phyloP scores from a whole-genome alignment of 2,113 vertebrate species.

The Aegypius monachus region DNA sequence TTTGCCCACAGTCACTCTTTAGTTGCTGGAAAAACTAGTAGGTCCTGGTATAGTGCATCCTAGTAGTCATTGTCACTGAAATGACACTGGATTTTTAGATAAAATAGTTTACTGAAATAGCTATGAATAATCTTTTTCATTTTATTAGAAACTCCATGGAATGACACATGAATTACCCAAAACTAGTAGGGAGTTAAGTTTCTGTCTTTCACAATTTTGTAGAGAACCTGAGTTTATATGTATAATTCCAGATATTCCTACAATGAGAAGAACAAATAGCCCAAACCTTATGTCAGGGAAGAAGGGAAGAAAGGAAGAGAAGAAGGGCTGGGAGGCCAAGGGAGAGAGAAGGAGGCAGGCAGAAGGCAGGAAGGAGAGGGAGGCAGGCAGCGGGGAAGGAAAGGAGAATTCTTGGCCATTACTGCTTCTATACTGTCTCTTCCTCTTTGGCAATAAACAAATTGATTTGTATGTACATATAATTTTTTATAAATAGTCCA shows the following conservation, averaged over 20 bases:
- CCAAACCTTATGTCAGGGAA: not conserved
- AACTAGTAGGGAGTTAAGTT: not conserved
- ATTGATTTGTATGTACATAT: not conserved
- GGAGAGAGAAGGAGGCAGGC: not conserved
- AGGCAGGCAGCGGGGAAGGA: not conserved
- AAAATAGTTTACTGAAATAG: not conserved
- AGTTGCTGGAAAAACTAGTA: not conserved
- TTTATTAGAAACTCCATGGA: not conserved
- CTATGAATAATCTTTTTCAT: not conserved
- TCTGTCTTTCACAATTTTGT: not conserved
- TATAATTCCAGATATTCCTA: not conserved
- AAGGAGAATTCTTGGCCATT: not conserved
- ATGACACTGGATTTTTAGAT: not conserved
- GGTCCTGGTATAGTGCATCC: not conserved
- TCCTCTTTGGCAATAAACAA: not conserved
- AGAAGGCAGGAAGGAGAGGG: not conserved
- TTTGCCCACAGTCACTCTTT: not conserved
- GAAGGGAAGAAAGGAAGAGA: not conserved
- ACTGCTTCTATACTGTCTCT: not conserved
- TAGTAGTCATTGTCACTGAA: not conserved
- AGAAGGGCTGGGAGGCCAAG: not conserved
- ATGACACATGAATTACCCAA: not conserved
- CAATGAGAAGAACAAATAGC: not conserved
- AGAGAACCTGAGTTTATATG: not conserved
- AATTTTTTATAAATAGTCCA: not conserved